Percentiles rank a stretch among this genome's conserved stretches.
Evolutionary conservation across 2,113 vertebrate species (phyloP).

Genomic region (Nipponia nippon): DNA sequence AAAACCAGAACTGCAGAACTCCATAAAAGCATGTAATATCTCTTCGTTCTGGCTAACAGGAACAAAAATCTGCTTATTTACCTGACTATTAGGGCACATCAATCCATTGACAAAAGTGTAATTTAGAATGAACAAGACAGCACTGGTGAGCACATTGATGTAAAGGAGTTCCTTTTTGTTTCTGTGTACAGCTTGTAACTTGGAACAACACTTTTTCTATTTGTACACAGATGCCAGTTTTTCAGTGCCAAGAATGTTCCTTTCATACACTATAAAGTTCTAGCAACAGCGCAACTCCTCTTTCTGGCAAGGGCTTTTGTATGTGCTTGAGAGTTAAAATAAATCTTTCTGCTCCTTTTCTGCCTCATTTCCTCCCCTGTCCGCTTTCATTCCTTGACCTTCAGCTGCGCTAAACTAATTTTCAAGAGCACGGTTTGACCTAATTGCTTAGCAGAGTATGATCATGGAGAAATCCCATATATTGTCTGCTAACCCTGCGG

Average conservation of each 20-base stretch:
- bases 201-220: not conserved
- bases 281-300: not conserved
- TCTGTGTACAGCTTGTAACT: not conserved
- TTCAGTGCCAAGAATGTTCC: conserved; percentile 1
- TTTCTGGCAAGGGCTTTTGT: not conserved
- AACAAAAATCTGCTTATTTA: not conserved
- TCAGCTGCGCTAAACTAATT: conserved; percentile 20
- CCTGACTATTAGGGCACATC: not conserved
- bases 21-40: not conserved
- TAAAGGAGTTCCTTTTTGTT: not conserved
- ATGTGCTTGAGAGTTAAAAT: not conserved
- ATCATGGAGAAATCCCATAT: not conserved
- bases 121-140: not conserved
- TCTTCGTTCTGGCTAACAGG: not conserved
- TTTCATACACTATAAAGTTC: not conserved
- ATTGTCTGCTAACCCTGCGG: not conserved
- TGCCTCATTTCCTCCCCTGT: not conserved
- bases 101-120: not conserved
- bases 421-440: conserved; percentile 43
- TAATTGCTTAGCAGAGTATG: conserved; percentile 60
- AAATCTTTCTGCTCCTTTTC: conserved; percentile 22
- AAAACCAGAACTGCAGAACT: not conserved
- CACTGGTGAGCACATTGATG: not conserved
- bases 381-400: conserved; percentile 30
- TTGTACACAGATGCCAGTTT: conserved; percentile 5